Evolutionary conservation across 2,797 vertebrate species (phyloP), one percentile per base, ranked within the genome.

Genomic region (Sebastiscus albofasciatus): DNA sequence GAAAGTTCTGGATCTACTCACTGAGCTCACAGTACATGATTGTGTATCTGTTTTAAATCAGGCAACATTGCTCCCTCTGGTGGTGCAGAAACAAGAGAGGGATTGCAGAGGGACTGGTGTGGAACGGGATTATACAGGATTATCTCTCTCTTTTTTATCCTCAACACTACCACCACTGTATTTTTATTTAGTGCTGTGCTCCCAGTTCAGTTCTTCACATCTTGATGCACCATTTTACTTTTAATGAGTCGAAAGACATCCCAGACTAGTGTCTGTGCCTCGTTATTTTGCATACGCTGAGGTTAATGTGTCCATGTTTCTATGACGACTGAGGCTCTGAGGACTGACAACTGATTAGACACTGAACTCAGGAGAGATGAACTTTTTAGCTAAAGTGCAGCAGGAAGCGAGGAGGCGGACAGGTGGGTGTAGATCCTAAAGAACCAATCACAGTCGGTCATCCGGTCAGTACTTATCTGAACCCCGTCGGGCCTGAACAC

Each of bases 401-500:
- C 27, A 69, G 76, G 64, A 77, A 76, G 69, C 2, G 0, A 81
- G 84, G 90, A 93, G 91, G 93, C 64, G 83, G 90, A 79, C 80
- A 91, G 86, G 92, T 95, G 95, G 94, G 94, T 93, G 94, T 94
- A 92, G 73, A 93, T 86, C 79, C 70, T 14, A 68, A 81, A 84
- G 80, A 77, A 92, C 95, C 95, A 96, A 95, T 96, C 95, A 94
- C 86, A 87, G 81, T 29, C 29, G 66, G 68, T 80, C 81, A 67
- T 84, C 83, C 75, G 84, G 83, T 74, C 88, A 92, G 85, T 95
- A 94, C 85, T 94, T 96, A 95, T 95, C 89, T 81, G 78, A 58
- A 79, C 33, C 8, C 81, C 1, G 14, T 39, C 65, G 1, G 46
- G 36, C 39, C 22, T 16, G 54, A 27, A 49, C 67, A 14, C 59